Percentiles rank a stretch among this genome's conserved stretches.
These are phyloP conservation scores for Formica selysi DNA, from an alignment of 1,140 invertebrate species.

Conservation along the genomic window DNA sequence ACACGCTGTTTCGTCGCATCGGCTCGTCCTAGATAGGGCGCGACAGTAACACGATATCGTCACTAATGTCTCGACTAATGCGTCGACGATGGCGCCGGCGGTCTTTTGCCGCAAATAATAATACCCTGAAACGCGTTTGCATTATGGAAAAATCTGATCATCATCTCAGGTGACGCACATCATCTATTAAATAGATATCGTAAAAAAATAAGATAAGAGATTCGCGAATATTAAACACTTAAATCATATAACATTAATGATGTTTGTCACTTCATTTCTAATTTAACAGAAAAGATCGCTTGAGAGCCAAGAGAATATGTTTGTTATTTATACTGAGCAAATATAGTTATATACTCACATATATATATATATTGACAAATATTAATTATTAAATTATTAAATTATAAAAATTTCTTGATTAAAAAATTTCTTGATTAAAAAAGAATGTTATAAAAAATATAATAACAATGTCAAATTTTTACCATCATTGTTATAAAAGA, in stretches of 20 bases:
- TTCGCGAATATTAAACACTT: background rate
- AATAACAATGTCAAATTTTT: background rate
- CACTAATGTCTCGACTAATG: constrained; percentile 74
- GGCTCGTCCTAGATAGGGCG: constrained; percentile 62
- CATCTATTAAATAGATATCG: background rate
- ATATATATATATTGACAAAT: too few relatives aligned
- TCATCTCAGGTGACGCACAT: background rate
- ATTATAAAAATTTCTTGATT: too few relatives aligned
- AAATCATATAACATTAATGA: background rate
- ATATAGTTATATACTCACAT: background rate
- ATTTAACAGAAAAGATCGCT: background rate
- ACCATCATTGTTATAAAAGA: background rate
- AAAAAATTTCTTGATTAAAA: too few relatives aligned
- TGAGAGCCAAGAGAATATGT: background rate
- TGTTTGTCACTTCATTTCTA: background rate
- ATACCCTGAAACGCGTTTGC: constrained; percentile 21
- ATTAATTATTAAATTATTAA: too few relatives aligned
- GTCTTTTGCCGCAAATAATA: constrained; percentile 1
- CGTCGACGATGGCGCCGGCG: constrained; percentile 36
- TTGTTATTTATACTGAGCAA: background rate
- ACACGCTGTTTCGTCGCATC: constrained; percentile 70
- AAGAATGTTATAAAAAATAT: too few relatives aligned
- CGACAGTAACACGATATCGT: constrained; percentile 71
- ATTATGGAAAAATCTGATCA: constrained; percentile 26
- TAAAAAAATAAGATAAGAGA: background rate